Evolutionary conservation across 1,140 invertebrate species (phyloP).

Genomic region (Pseudomyrmex gracilis): DNA sequence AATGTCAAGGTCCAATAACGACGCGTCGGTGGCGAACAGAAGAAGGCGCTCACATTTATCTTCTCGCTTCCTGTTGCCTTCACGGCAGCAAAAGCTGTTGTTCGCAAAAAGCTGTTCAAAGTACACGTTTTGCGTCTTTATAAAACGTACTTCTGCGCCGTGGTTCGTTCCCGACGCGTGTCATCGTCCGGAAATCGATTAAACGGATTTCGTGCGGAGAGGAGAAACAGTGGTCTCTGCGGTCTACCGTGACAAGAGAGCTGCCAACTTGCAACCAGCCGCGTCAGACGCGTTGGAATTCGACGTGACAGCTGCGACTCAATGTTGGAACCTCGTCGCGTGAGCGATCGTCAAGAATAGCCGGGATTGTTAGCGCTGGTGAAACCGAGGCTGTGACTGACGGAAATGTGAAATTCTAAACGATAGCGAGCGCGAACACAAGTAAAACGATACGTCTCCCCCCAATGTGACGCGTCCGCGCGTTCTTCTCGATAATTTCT

Average conservation of each 20-base stretch:
- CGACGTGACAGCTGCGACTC: slow-evolving; percentile 25
- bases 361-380: slow-evolving; percentile 11
- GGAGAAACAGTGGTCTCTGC: slow-evolving; percentile 32
- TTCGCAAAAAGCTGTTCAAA: not conserved
- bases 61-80: not conserved
- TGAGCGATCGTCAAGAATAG: slow-evolving; percentile 8
- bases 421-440: slow-evolving; percentile 13
- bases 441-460: slow-evolving; percentile 1
- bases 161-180: not conserved
- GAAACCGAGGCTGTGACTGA: slow-evolving; percentile 3
- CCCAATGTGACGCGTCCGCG: not conserved
- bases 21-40: not conserved
- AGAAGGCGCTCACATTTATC: not conserved
- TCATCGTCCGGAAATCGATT: slow-evolving; percentile 60
- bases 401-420: slow-evolving; percentile 55
- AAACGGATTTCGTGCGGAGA: slow-evolving; percentile 47
- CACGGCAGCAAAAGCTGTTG: too few species aligned
- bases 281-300: slow-evolving; percentile 43
- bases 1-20: not conserved
- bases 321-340: slow-evolving; percentile 38
- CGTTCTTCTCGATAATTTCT: not conserved
- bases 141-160: slow-evolving; percentile 11
- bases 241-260: slow-evolving; percentile 49
- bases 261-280: slow-evolving; percentile 28
- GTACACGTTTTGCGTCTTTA: not conserved